Base-by-base conservation (phyloP, 2,888 invertebrate species). In the Catocala fraxini region DNA sequence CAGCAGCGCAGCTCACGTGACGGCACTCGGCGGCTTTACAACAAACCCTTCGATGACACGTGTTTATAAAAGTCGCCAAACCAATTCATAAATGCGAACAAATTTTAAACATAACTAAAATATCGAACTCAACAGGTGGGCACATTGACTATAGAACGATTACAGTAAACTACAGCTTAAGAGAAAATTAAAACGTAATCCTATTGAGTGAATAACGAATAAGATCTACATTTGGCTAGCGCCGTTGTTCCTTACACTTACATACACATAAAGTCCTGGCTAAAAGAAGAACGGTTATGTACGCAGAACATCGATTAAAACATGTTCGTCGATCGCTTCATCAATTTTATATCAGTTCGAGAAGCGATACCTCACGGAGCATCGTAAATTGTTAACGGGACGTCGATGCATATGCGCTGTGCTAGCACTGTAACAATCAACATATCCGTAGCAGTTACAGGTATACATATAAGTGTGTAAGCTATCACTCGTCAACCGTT, bases 71-170 rank as follows among this genome's bases (percentile, higher is more conserved):
- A 60, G 47, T 63, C 65, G 35, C 54, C 66, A 71, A 70, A 75
- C 46, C 66, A 73, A 68, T 75, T 72, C 15, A 46, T 46, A 46
- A 46, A 46, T 46, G 77, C 79, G 70, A 81, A 76, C 70, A 63
- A 77, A 79, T 77, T 81, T 71, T 76, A 52, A 48, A 80, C 81
- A 73, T 75, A 81, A 83, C 81, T 84, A 83, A 84, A 80, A 82
- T 80, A 86, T 78, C 84, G 80, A 87, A 85, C 83, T 84, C 84
- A 75, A 82, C 81, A 92, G 92, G 93, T 92, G 92, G 93, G 93
- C 85, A 87, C 83, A 86, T 85, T 92, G 92, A 91, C 92, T 92
- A 92, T 78, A 88, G 85, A 88, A 86, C 75, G 79, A 82, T 82
- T 81, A 82, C 65, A 82, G 78, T 80, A 76, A 70, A 81, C 83